Conservation (phyloP, 2,113 vertebrate genomes). For the Tyrannus savana region DNA sequence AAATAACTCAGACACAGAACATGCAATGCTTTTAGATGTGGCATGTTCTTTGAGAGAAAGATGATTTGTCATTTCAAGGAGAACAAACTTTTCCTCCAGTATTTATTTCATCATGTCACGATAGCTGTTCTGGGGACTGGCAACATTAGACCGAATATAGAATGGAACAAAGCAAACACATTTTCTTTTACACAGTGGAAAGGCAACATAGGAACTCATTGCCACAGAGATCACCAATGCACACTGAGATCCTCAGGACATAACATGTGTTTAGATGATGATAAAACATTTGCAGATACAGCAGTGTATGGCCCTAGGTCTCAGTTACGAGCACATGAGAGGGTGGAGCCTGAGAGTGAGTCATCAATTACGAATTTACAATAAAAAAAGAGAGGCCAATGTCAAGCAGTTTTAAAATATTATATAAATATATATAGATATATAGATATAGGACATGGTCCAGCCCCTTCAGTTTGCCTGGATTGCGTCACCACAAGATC, state of each 20-base stretch:
- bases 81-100: background rate
- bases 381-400: background rate
- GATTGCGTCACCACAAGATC: background rate
- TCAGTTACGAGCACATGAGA: background rate
- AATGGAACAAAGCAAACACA: background rate
- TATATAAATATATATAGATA: background rate
- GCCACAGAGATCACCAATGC: background rate
- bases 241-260: background rate
- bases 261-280: background rate
- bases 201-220: background rate
- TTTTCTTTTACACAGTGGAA: background rate
- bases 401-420: background rate
- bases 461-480: fast-evolving
- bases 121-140: background rate
- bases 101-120: background rate
- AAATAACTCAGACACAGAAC: background rate
- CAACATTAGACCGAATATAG: no score
- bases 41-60: background rate
- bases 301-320: background rate
- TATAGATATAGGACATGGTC: background rate
- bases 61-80: background rate
- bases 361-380: background rate
- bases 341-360: background rate
- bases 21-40: background rate
- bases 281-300: background rate